Conservation (phyloP, 2,113 vertebrate species). For the Acrocephalus kingi region DNA sequence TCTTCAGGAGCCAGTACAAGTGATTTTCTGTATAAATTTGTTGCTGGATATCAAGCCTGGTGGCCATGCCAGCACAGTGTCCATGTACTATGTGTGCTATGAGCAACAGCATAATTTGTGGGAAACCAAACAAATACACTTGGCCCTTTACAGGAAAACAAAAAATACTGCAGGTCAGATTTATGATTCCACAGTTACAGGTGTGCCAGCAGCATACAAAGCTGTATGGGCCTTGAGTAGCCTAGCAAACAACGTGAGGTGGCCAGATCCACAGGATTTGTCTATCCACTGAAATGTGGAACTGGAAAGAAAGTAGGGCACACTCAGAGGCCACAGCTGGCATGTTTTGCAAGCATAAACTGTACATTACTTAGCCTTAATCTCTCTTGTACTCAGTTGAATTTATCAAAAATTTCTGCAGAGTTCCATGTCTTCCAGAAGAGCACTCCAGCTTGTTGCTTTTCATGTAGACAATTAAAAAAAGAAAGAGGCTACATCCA, state of each 20-base stretch:
- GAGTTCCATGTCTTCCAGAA: not conserved
- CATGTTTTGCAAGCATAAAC: accelerated
- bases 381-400: not conserved
- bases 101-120: not conserved
- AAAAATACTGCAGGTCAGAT: not conserved
- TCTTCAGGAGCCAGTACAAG: not conserved
- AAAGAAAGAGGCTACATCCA: not conserved
- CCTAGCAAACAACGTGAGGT: not conserved
- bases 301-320: not conserved
- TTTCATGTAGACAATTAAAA: not conserved
- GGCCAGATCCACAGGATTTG: not conserved
- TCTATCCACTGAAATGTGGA: not conserved
- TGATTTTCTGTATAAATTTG: not conserved
- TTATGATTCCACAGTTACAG: not conserved
- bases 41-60: not conserved
- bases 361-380: not conserved
- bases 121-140: not conserved
- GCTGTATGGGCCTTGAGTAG: not conserved
- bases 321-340: not conserved
- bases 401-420: not conserved
- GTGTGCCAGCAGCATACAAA: not conserved
- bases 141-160: not conserved
- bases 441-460: not conserved
- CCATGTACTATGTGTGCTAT: not conserved
- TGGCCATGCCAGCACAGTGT: not conserved